Evolutionary conservation across 2,113 vertebrate species (phyloP), one percentile per base, ranked within the genome.

Genomic region (Microcebus lehilahytsara): DNA sequence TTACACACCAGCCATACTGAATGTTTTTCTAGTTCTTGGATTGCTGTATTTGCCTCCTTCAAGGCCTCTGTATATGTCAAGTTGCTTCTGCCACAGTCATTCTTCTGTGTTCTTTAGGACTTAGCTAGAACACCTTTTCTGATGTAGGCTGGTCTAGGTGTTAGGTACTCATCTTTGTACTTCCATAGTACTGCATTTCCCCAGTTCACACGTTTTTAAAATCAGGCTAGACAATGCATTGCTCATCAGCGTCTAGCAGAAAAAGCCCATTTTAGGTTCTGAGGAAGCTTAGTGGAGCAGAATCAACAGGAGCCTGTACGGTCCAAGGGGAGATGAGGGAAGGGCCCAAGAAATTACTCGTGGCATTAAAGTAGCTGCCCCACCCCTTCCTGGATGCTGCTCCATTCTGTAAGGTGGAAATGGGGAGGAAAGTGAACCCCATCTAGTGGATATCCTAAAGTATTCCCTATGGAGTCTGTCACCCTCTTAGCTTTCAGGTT

Each of bases 351-450:
- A 37, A 81, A 85, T 89, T 95, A 72, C 14, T 85, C 85, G 30
- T 75, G 79, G 78, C 37, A 58, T 93, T 93, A 94, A 95, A 96
- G 53, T 27, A 80, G 62, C 42, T 95, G 17, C 37, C 19, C n/a
- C 72, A 60, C 67, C 49, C 42, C n/a, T 91, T 91, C 58, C 25
- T 79, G 34, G 42, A 60, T 51, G 53, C 56, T 96, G 37, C 7
- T 85, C 49, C 22, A 13, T 66, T 93, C 58, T 93, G 64, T 91
- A 60, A 32, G 9, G 71, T 69, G 16, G 67, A 16, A 53, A 53
- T 53, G 14, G 51, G 51, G 14, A 4, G 6, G 14, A 53, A 16
- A 53, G 51, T 53, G 16, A 53, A 16, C 51, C 5, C 51, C 16
- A 56, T 56, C 53, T 56, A 93, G 0, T 91, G 37, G 72, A 23